Conservation (phyloP, 2,888 invertebrate genomes). For the Eumacrocentrus americanus region DNA sequence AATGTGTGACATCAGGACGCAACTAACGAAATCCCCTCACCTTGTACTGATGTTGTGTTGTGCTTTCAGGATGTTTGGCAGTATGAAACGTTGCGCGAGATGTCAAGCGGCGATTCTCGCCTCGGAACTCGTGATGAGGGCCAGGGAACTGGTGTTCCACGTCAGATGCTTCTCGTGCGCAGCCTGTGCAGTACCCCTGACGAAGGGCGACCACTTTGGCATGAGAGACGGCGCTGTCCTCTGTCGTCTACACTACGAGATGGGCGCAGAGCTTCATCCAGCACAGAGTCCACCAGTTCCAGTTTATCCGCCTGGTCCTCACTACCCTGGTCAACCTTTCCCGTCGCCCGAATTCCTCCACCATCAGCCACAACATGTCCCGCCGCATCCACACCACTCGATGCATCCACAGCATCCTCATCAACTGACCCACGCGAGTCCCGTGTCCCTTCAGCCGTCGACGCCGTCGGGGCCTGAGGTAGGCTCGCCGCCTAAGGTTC, state of each 20-base stretch:
- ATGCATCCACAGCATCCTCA: conserved; percentile 63
- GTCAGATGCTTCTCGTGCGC: conserved; percentile 94
- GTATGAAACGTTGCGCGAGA: conserved; percentile 85
- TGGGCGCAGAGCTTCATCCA: conserved; percentile 61
- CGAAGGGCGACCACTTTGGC: conserved; percentile 94
- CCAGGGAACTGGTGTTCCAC: conserved; percentile 91
- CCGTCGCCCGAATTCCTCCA: conserved; percentile 64
- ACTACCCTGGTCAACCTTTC: conserved; percentile 66
- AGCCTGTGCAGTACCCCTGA: conserved; percentile 83
- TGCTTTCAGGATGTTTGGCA: conserved; percentile 78
- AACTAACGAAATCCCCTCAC: neutral
- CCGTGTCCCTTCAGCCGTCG: conserved; percentile 64
- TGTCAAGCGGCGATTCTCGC: conserved; percentile 89
- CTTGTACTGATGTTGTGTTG: conserved; percentile 23
- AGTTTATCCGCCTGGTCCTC: conserved; percentile 58
- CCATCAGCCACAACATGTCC: conserved; percentile 56
- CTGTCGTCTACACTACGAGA: conserved; percentile 79
- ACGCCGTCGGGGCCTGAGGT: conserved; percentile 65
- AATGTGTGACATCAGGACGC: neutral
- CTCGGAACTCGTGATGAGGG: conserved; percentile 94
- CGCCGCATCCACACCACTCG: conserved; percentile 47
- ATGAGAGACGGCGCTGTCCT: conserved; percentile 87
- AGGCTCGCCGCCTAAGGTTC: conserved; percentile 61
- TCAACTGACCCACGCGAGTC: conserved; percentile 57
- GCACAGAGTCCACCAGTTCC: conserved; percentile 59